phyloP scores from a whole-genome alignment of 2,113 vertebrate genomes.

The Podarcis cretensis region DNA sequence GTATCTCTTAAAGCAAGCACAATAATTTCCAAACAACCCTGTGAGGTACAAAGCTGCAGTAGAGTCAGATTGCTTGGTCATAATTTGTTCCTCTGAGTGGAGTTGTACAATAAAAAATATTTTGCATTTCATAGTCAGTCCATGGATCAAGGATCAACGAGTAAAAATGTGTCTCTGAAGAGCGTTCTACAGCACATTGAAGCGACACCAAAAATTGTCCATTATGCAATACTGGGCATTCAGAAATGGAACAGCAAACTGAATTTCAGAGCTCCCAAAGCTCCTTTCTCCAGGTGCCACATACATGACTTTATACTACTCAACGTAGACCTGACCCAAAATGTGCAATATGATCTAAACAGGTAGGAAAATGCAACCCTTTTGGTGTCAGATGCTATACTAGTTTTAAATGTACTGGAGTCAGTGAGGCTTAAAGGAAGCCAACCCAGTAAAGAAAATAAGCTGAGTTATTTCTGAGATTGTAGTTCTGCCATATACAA shows the following conservation, averaged over 20 bases:
- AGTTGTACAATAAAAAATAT: background rate
- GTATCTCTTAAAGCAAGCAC: too few relatives aligned
- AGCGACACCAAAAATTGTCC: slow-evolving; percentile 90
- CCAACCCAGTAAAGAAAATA: background rate
- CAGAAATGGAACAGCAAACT: slow-evolving; percentile 92
- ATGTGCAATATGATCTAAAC: slow-evolving; percentile 96
- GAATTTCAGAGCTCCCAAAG: slow-evolving; percentile 64
- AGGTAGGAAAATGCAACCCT: slow-evolving; percentile 79
- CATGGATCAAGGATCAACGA: slow-evolving; percentile 73
- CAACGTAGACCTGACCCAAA: slow-evolving; percentile 95
- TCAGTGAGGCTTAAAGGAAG: rapidly evolving
- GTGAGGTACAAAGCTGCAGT: background rate
- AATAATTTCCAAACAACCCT: too few relatives aligned
- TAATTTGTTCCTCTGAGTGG: background rate
- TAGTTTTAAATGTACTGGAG: background rate
- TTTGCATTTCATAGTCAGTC: slow-evolving; percentile 75
- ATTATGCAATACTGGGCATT: slow-evolving; percentile 90
- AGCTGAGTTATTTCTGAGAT: background rate
- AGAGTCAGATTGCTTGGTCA: background rate
- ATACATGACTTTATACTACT: slow-evolving; percentile 93
- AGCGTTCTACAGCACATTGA: slow-evolving; percentile 92
- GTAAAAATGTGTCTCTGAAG: slow-evolving; percentile 91
- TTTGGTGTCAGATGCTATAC: background rate
- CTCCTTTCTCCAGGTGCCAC: slow-evolving; percentile 90
- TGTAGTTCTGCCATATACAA: background rate